Evolutionary conservation across 2,888 invertebrate species (phyloP).

Genomic region (Drosophila merina): DNA sequence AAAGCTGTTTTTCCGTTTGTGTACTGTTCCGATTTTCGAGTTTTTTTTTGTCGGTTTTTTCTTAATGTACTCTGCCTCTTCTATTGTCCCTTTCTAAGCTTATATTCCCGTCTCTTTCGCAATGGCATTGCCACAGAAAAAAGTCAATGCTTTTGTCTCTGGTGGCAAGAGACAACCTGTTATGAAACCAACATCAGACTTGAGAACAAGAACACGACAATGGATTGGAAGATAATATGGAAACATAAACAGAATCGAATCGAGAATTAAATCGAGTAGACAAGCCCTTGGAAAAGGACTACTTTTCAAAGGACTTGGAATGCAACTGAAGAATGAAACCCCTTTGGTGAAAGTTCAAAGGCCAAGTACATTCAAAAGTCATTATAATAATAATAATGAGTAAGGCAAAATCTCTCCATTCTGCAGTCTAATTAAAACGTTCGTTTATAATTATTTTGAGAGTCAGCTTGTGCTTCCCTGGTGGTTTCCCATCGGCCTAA

Average conservation of each 20-base stretch:
- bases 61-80: constrained; percentile 2
- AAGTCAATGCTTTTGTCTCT: constrained; percentile 22
- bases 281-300: no score
- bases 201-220: constrained; percentile 7
- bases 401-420: background rate
- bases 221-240: background rate
- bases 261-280: background rate
- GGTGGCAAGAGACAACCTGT: constrained; percentile 16
- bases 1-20: constrained; percentile 3
- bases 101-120: constrained; percentile 5
- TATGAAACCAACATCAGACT: constrained; percentile 3
- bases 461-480: background rate
- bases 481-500: constrained; percentile 1
- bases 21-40: constrained; percentile 7
- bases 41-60: constrained; percentile 2
- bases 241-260: background rate
- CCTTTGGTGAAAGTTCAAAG: no score
- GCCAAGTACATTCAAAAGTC: background rate
- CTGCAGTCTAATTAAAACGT: background rate
- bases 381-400: no score
- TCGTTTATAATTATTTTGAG: background rate
- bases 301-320: background rate
- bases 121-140: constrained; percentile 52
- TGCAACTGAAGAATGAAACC: background rate
- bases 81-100: background rate